These are phyloP conservation scores for Ennomos quercinarius DNA, from an alignment of 2,888 invertebrate species.

Conservation along the genomic window DNA sequence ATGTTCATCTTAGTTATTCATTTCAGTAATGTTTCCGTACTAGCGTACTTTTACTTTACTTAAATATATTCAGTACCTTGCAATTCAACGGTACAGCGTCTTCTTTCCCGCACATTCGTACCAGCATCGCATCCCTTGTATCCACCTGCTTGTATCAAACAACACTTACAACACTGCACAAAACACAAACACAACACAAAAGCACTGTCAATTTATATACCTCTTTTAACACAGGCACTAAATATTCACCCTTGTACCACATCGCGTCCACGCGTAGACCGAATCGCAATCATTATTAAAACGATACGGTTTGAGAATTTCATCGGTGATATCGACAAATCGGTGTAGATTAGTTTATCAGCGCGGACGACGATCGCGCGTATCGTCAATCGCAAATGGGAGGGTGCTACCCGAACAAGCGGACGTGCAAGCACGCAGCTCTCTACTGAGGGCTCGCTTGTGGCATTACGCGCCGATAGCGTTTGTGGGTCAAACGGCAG, in stretches of 20 bases:
- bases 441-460: slow-evolving; percentile 35
- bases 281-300: slow-evolving; percentile 27
- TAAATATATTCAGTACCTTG: slow-evolving; percentile 55
- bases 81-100: slow-evolving; percentile 57
- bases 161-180: slow-evolving; percentile 42
- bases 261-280: slow-evolving; percentile 38
- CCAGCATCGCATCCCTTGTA: slow-evolving; percentile 56
- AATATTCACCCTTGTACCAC: slow-evolving; percentile 57
- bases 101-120: slow-evolving; percentile 66
- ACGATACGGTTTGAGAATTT: slow-evolving; percentile 13
- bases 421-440: slow-evolving; percentile 22
- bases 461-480: slow-evolving; percentile 46
- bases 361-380: slow-evolving; percentile 2
- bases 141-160: slow-evolving; percentile 44
- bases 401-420: slow-evolving; percentile 10
- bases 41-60: too few relatives aligned
- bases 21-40: too few relatives aligned
- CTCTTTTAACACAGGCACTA: slow-evolving; percentile 57
- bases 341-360: slow-evolving; percentile 31
- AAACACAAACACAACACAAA: slow-evolving; percentile 34
- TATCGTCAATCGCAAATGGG: slow-evolving; percentile 3
- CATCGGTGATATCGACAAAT: slow-evolving; percentile 20
- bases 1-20: too few relatives aligned
- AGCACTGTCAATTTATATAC: slow-evolving; percentile 41
- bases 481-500: slow-evolving; percentile 60